Conservation (phyloP, 2,888 invertebrate species). For the Dicyrtomina minuta region DNA sequence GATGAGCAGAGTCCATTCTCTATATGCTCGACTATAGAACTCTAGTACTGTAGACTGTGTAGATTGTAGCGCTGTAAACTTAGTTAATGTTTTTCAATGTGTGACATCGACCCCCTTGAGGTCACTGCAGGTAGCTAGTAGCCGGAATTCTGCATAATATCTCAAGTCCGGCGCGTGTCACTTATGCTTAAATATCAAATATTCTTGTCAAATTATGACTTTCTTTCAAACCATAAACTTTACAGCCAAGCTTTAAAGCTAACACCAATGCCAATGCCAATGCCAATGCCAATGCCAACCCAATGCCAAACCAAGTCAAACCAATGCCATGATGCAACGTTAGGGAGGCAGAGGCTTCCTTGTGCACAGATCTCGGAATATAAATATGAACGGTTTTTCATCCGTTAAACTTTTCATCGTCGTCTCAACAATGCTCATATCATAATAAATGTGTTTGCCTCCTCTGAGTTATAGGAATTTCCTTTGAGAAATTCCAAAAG, state of each 20-base stretch:
- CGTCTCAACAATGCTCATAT: too few relatives aligned
- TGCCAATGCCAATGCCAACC: too few relatives aligned
- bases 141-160: slow-evolving; percentile 52
- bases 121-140: slow-evolving; percentile 50
- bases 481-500: slow-evolving; percentile 4
- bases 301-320: too few relatives aligned
- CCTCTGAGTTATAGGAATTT: too few relatives aligned
- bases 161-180: slow-evolving; percentile 50
- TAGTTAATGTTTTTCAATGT: slow-evolving; percentile 31
- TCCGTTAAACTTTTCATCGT: too few relatives aligned
- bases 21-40: background rate
- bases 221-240: slow-evolving; percentile 32
- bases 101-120: slow-evolving; percentile 53
- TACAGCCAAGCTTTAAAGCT: slow-evolving; percentile 2
- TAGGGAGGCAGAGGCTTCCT: too few relatives aligned
- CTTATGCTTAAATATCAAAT: slow-evolving; percentile 48
- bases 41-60: too few relatives aligned
- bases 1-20: background rate
- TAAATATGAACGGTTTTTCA: too few relatives aligned
- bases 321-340: too few relatives aligned
- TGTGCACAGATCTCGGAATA: too few relatives aligned
- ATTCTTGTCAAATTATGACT: slow-evolving; percentile 53
- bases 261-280: too few relatives aligned
- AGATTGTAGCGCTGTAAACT: background rate
- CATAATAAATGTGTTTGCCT: too few relatives aligned